Percentiles rank a stretch among this genome's conserved stretches.
phyloP scores from a whole-genome alignment of 1,140 invertebrate species.

The Nasonia giraulti region DNA sequence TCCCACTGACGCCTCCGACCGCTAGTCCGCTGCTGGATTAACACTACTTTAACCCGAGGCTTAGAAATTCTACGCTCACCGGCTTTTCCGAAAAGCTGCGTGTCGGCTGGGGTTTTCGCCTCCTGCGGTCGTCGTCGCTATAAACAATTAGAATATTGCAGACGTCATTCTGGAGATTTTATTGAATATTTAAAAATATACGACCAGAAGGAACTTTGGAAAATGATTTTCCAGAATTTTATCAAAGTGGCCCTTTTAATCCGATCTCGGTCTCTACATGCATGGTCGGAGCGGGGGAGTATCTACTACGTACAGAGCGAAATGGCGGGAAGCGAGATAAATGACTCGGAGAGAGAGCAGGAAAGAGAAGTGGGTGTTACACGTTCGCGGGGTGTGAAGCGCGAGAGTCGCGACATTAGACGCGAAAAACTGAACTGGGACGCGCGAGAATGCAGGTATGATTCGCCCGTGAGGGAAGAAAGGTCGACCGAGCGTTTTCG shows the following conservation, averaged over 20 bases:
- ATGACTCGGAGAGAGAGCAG: not conserved
- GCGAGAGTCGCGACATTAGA: not conserved
- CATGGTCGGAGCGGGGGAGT: not conserved
- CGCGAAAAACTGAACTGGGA: constrained; percentile 4
- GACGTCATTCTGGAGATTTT: not conserved
- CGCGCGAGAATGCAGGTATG: constrained; percentile 17
- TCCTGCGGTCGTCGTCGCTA: not conserved
- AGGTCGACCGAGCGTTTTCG: no score
- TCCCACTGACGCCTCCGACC: not conserved
- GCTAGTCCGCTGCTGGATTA: not conserved
- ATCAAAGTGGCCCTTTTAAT: constrained; percentile 15
- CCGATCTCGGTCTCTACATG: not conserved
- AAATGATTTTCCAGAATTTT: not conserved
- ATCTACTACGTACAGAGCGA: not conserved
- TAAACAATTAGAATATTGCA: not conserved
- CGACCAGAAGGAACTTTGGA: no score
- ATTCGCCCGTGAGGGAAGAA: not conserved
- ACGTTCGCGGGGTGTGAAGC: not conserved
- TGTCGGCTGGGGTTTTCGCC: no score
- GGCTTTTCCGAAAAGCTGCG: not conserved
- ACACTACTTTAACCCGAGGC: not conserved
- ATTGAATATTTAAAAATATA: no score
- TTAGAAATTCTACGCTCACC: not conserved
- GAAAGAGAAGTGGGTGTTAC: not conserved
- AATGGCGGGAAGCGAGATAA: constrained; percentile 32